Conservation (phyloP, 2,888 invertebrate species). For the Drosophila melanosoma region DNA sequence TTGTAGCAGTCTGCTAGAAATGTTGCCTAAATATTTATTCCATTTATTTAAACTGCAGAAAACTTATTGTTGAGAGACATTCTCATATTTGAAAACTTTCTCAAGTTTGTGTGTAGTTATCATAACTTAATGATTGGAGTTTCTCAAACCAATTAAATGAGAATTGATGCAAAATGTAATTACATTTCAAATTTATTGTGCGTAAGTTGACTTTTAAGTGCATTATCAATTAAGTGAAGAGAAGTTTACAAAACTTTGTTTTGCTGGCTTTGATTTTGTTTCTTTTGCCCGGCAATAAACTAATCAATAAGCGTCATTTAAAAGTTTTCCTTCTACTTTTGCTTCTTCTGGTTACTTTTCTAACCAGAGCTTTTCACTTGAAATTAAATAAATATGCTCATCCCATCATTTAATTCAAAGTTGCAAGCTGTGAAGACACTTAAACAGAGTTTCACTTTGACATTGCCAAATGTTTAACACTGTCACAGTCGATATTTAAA, state of each 20-base stretch:
- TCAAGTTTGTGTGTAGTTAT: not conserved
- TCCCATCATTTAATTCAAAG: slow-evolving; percentile 18
- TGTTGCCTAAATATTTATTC: slow-evolving; percentile 13
- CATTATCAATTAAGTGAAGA: slow-evolving; percentile 18
- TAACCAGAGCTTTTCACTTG: slow-evolving; percentile 33
- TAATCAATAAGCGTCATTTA: slow-evolving; percentile 64
- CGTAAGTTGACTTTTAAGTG: slow-evolving; percentile 11
- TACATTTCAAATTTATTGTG: slow-evolving; percentile 13
- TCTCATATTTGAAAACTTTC: not conserved
- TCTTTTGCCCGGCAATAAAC: slow-evolving; percentile 37
- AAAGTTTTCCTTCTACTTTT: slow-evolving; percentile 49
- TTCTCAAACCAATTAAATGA: slow-evolving; percentile 4
- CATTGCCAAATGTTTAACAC: not conserved
- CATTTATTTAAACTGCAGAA: slow-evolving; percentile 9
- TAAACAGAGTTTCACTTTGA: not conserved
- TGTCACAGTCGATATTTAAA: not conserved
- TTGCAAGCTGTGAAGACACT: not conserved
- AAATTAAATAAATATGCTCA: slow-evolving; percentile 49
- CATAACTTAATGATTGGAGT: not conserved
- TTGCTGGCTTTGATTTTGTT: slow-evolving; percentile 21
- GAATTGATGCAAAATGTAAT: slow-evolving; percentile 14
- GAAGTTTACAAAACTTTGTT: slow-evolving; percentile 26
- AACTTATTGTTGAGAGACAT: not conserved
- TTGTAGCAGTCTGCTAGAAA: slow-evolving; percentile 29
- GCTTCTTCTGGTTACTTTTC: slow-evolving; percentile 3